phyloP scores from a whole-genome alignment of 2,113 vertebrate species.

The Blennius ocellaris region DNA sequence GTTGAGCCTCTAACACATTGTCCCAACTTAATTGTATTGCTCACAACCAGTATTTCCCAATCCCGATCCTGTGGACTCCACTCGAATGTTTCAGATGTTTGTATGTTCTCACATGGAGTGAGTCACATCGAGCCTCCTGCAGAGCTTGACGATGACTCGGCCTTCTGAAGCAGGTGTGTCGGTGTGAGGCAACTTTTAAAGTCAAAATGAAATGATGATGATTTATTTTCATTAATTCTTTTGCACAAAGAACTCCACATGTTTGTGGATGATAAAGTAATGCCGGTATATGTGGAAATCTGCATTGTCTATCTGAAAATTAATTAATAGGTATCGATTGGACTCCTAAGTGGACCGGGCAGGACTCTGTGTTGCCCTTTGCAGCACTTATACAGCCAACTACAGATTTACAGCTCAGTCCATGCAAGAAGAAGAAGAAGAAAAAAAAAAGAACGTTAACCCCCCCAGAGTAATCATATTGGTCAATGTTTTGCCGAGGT shows the following conservation, averaged over 20 bases:
- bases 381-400: slow-evolving; percentile 47
- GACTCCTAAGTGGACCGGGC: slow-evolving; percentile 29
- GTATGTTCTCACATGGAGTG: too few species aligned
- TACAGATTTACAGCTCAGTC: slow-evolving; percentile 53
- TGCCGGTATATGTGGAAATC: slow-evolving; percentile 25
- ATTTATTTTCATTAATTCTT: background rate
- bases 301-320: slow-evolving; percentile 47
- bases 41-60: background rate
- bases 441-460: background rate
- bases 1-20: background rate
- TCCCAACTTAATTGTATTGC: background rate
- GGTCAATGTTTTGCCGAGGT: slow-evolving; percentile 70
- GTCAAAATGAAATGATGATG: too few species aligned
- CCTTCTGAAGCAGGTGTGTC: too few species aligned
- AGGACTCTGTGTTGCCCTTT: slow-evolving; percentile 23
- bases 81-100: too few species aligned
- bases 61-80: too few species aligned
- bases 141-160: too few species aligned
- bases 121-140: too few species aligned
- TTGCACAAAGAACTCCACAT: background rate
- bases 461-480: slow-evolving; percentile 62
- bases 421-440: slow-evolving; percentile 48
- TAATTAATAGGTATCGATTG: too few species aligned
- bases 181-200: too few species aligned
- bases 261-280: slow-evolving; percentile 15